These are phyloP conservation scores for Euplagia quadripunctaria DNA, from an alignment of 2,888 invertebrate genomes.

Conservation along the genomic window DNA sequence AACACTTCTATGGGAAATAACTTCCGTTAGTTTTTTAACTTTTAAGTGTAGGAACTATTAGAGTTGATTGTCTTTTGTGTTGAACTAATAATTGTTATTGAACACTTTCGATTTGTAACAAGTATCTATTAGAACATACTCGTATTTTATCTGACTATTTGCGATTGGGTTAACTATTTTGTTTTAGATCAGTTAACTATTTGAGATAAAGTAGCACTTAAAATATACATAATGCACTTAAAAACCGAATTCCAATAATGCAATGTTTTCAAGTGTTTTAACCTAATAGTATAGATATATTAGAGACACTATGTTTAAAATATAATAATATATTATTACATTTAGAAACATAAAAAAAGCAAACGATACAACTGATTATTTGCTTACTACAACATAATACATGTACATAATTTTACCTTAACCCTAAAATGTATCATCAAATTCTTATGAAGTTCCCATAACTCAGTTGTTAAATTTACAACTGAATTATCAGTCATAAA, in stretches of 20 bases:
- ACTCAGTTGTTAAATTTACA: slow-evolving; percentile 17
- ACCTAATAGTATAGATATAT: background rate
- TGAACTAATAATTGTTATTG: background rate
- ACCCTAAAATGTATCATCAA: background rate
- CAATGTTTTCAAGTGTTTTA: background rate
- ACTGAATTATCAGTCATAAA: slow-evolving; percentile 20
- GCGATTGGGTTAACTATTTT: background rate
- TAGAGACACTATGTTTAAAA: background rate
- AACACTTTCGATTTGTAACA: background rate
- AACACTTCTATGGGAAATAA: slow-evolving; percentile 38
- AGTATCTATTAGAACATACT: background rate
- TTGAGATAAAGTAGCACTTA: too few species aligned
- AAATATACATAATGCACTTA: background rate
- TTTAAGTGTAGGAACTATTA: slow-evolving; percentile 25
- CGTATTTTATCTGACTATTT: background rate
- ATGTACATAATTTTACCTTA: background rate
- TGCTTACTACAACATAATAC: background rate
- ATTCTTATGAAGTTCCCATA: background rate
- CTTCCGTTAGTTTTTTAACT: slow-evolving; percentile 39
- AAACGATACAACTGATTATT: background rate
- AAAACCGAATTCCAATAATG: background rate
- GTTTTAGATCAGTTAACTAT: too few species aligned
- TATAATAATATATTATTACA: background rate
- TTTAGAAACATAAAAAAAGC: background rate
- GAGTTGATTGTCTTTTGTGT: slow-evolving; percentile 4